Conservation (phyloP, 2,797 vertebrate species). For the Miopithecus talapoin region DNA sequence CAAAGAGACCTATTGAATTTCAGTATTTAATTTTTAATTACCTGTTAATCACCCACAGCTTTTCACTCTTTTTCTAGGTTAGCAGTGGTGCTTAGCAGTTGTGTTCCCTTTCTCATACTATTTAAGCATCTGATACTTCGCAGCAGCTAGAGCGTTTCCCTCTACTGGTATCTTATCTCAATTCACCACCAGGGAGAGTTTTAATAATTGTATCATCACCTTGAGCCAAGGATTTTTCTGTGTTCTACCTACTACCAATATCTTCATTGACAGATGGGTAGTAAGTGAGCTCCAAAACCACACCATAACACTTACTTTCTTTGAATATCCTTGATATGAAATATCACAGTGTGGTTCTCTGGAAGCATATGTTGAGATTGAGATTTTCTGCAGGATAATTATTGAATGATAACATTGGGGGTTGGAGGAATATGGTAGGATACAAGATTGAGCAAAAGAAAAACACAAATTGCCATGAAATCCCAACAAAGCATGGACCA, state of each 20-base stretch:
- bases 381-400: background rate
- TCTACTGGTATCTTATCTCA: background rate
- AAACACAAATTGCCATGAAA: background rate
- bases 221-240: background rate
- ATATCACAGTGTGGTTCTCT: background rate
- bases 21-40: background rate
- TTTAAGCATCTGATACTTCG: background rate
- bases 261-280: background rate
- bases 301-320: background rate
- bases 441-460: background rate
- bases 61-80: background rate
- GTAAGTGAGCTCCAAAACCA: background rate
- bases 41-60: background rate
- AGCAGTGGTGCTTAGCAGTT: background rate
- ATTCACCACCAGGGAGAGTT: background rate
- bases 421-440: background rate
- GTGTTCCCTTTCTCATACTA: background rate
- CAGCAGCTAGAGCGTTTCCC: background rate
- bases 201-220: background rate
- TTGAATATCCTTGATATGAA: background rate
- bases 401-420: background rate
- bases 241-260: background rate
- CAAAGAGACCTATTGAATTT: background rate
- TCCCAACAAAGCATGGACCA: background rate
- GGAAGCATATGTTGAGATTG: background rate